A percentile compares a stretch with the other conserved stretches of the same genome.
Evolutionary conservation across 2,888 invertebrate genomes (phyloP).

Genomic region (Noctuana brunneofusca): DNA sequence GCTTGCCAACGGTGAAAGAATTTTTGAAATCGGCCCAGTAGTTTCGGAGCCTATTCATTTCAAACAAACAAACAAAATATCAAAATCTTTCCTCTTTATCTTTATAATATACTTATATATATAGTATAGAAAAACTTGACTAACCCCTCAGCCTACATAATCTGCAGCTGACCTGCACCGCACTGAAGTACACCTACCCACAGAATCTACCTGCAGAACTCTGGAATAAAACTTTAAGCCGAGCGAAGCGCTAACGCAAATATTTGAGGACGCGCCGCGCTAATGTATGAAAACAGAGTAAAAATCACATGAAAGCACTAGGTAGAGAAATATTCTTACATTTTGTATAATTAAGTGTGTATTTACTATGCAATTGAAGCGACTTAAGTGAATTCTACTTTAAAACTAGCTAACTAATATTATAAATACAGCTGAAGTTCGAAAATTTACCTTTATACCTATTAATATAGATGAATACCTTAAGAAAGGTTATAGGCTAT

Average conservation of each 20-base stretch:
- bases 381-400: background rate
- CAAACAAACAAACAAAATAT: too few relatives aligned
- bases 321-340: slow-evolving; percentile 2
- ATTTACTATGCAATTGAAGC: background rate
- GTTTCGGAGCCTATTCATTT: too few relatives aligned
- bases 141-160: background rate
- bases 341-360: background rate
- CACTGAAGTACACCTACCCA: background rate
- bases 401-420: too few relatives aligned
- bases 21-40: too few relatives aligned
- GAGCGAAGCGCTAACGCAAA: slow-evolving; percentile 5
- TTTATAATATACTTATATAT: too few relatives aligned
- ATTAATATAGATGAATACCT: too few relatives aligned
- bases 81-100: too few relatives aligned
- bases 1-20: too few relatives aligned
- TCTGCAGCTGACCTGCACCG: slow-evolving; percentile 10
- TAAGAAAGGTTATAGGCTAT: too few relatives aligned
- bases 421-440: too few relatives aligned
- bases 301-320: slow-evolving; percentile 3
- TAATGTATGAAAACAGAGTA: slow-evolving; percentile 13
- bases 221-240: slow-evolving; percentile 9
- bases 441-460: too few relatives aligned
- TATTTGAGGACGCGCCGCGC: slow-evolving; percentile 4
- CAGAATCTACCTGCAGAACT: slow-evolving; percentile 2
- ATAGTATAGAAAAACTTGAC: background rate